phyloP scores from a whole-genome alignment of 2,113 vertebrate species.

The Mionectes macconnelli region DNA sequence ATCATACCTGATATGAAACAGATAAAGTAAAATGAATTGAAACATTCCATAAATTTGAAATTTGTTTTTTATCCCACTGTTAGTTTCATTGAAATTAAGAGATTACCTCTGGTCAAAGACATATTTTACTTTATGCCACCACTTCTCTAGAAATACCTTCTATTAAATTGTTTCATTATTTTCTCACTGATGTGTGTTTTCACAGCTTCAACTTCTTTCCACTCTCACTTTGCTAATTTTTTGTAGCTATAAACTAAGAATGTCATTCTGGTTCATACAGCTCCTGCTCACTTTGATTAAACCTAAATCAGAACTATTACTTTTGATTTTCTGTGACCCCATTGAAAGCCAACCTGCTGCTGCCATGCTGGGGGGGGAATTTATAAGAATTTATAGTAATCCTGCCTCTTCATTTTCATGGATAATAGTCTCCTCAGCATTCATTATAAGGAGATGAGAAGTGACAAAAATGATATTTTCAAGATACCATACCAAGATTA shows the following conservation, averaged over 20 bases:
- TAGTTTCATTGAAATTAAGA: slow-evolving; percentile 19
- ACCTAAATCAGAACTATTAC: not conserved
- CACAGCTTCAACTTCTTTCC: not conserved
- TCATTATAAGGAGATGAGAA: not conserved
- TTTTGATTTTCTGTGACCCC: not conserved
- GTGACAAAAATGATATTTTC: not conserved
- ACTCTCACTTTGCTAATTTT: not conserved
- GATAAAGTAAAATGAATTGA: not conserved
- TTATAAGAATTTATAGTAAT: not conserved
- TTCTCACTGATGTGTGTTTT: not conserved
- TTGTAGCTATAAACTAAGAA: not conserved
- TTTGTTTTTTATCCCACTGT: not conserved
- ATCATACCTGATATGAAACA: not conserved
- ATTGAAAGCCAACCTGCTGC: not conserved
- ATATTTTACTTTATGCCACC: not conserved
- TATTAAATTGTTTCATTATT: slow-evolving; percentile 11
- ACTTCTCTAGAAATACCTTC: not conserved
- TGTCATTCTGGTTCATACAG: not conserved
- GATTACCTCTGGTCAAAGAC: slow-evolving; percentile 1
- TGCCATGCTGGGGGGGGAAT: not conserved
- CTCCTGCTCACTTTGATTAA: not conserved
- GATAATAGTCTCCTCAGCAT: not conserved
- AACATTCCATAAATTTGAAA: not conserved
- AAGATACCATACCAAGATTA: not conserved
- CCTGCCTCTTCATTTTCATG: not conserved